Percentiles rank a stretch among this genome's conserved stretches.
These are phyloP conservation scores for Melanogrammus aeglefinus DNA, from an alignment of 2,797 vertebrate genomes.

Conservation along the genomic window DNA sequence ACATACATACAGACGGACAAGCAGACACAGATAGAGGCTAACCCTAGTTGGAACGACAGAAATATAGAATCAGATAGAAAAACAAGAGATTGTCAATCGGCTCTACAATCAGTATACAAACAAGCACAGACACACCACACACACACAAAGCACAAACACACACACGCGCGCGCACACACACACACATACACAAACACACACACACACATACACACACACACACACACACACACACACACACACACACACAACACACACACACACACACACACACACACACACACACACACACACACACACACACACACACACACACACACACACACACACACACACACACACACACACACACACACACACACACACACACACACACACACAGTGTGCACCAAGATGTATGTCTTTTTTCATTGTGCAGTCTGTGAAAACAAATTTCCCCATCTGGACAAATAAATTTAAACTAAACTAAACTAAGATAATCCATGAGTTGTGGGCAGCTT, in stretches of 20 bases:
- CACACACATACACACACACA: background rate
- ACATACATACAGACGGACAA: constrained; percentile 6
- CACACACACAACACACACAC: constrained; percentile 1
- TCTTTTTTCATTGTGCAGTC: no score
- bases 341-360: constrained; percentile 4
- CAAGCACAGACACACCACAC: constrained; percentile 27
- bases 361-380: constrained; percentile 1
- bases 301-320: constrained; percentile 8
- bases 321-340: constrained; percentile 14
- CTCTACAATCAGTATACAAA: no score
- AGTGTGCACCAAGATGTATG: no score
- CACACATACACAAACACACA: background rate
- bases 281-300: constrained; percentile 1
- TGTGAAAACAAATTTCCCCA: no score
- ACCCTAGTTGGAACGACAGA: no score
- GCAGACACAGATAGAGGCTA: constrained; percentile 14
- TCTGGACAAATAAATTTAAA: no score
- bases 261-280: constrained; percentile 6
- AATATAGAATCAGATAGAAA: no score
- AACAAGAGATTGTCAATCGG: no score
- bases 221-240: constrained; percentile 13
- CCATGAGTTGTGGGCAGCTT: constrained; percentile 23
- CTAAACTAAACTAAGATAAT: constrained; percentile 28
- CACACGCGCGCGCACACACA: no score
- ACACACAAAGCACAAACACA: no score